phyloP scores from a whole-genome alignment of 2,888 invertebrate genomes.

The Eupithecia abbreviata region DNA sequence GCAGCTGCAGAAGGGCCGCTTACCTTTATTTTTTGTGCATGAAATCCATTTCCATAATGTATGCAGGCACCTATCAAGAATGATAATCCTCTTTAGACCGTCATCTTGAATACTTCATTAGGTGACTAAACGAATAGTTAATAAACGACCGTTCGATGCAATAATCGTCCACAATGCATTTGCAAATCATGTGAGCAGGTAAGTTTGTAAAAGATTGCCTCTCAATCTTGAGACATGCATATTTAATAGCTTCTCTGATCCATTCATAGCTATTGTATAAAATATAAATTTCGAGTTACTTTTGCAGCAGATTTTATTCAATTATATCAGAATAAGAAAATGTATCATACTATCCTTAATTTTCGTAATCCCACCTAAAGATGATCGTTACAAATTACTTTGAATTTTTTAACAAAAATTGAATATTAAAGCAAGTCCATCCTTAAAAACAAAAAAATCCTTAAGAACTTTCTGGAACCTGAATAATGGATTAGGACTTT shows the following conservation, averaged over 20 bases:
- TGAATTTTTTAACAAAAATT: background rate
- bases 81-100: conserved; percentile 37
- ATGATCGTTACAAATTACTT: conserved; percentile 1
- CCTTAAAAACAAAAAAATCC: no score
- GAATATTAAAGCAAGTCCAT: background rate
- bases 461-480: background rate
- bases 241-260: conserved; percentile 29
- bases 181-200: conserved; percentile 53
- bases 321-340: background rate
- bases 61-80: background rate
- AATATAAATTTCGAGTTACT: background rate
- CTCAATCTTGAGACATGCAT: conserved; percentile 29
- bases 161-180: conserved; percentile 62
- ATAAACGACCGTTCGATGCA: conserved; percentile 62
- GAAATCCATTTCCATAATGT: background rate
- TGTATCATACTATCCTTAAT: background rate
- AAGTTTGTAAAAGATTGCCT: conserved; percentile 33
- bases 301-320: background rate
- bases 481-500: conserved; percentile 6
- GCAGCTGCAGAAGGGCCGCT: background rate
- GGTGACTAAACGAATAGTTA: conserved; percentile 72
- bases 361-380: background rate
- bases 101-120: conserved; percentile 78
- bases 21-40: background rate
- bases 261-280: conserved; percentile 6